phyloP scores from a whole-genome alignment of 2,113 vertebrate genomes.

The Heptranchias perlo region DNA sequence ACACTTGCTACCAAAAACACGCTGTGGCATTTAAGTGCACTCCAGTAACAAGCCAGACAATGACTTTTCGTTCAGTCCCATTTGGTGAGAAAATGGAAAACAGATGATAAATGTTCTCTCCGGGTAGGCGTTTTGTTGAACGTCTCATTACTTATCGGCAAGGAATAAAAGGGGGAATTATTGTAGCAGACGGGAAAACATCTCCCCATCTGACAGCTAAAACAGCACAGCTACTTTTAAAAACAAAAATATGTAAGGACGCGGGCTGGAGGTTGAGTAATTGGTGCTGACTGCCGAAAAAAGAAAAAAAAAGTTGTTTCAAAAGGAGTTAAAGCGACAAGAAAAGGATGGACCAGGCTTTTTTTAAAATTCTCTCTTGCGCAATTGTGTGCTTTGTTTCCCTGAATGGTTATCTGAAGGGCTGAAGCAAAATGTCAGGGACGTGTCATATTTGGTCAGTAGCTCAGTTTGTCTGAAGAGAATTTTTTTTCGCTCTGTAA shows the following conservation, averaged over 20 bases:
- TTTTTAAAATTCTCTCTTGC: background rate
- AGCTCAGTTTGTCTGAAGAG: slow-evolving; percentile 54
- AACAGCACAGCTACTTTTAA: background rate
- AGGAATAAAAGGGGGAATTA: slow-evolving; percentile 11
- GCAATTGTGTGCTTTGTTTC: background rate
- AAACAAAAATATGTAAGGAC: background rate
- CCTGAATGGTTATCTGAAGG: slow-evolving; percentile 36
- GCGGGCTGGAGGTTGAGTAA: background rate
- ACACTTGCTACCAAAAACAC: background rate
- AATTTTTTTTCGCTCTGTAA: slow-evolving; percentile 46
- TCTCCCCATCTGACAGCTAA: background rate
- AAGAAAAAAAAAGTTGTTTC: background rate
- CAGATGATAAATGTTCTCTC: background rate
- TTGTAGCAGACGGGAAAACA: background rate
- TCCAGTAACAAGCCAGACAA: background rate
- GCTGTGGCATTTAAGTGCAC: background rate
- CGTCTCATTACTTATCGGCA: background rate
- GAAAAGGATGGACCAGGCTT: background rate
- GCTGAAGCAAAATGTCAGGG: slow-evolving; percentile 47
- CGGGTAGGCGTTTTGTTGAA: background rate
- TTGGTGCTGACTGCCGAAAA: background rate
- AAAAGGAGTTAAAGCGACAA: background rate
- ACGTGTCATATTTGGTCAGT: slow-evolving; percentile 54
- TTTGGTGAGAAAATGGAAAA: background rate
- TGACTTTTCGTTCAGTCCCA: background rate